phyloP scores from a whole-genome alignment of 2,888 invertebrate species.

The Coenonympha arcania region DNA sequence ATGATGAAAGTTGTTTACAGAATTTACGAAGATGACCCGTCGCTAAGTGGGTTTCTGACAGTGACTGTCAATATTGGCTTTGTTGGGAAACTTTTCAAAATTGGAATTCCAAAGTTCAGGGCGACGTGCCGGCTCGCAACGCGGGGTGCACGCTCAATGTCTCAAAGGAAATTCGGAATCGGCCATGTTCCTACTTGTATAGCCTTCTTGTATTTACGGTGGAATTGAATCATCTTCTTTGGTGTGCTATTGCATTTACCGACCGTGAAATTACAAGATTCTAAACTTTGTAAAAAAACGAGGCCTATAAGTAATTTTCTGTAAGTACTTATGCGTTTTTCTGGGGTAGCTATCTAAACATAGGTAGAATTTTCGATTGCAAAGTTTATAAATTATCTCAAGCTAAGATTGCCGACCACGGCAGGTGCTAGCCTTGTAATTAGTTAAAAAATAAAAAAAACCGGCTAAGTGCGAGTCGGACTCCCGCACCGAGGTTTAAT shows the following conservation, averaged over 20 bases:
- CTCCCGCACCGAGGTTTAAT: too few relatives aligned
- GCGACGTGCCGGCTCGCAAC: conserved; percentile 64
- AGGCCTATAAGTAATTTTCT: not conserved
- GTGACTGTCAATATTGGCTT: conserved; percentile 68
- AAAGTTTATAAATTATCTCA: too few relatives aligned
- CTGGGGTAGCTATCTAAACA: too few relatives aligned
- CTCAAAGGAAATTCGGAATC: conserved; percentile 72
- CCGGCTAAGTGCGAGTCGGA: too few relatives aligned
- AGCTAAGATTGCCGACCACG: too few relatives aligned
- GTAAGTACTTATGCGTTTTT: not conserved
- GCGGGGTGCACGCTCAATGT: conserved; percentile 58
- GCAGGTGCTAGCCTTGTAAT: too few relatives aligned
- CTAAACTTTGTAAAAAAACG: conserved; percentile 5
- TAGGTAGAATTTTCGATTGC: too few relatives aligned
- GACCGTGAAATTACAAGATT: conserved; percentile 55
- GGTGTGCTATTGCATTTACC: conserved; percentile 63
- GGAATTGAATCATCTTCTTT: conserved; percentile 67
- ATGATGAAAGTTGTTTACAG: conserved; percentile 28
- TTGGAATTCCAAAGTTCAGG: conserved; percentile 72
- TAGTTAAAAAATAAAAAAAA: too few relatives aligned
- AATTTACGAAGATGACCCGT: conserved; percentile 36
- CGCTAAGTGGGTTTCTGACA: conserved; percentile 58
- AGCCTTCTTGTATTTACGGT: conserved; percentile 64
- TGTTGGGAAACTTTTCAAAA: conserved; percentile 72
- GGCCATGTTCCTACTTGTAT: too few relatives aligned